A percentile compares a stretch with the other conserved stretches of the same genome.
These are phyloP conservation scores for Phymatocera aterrima DNA, from an alignment of 2,888 invertebrate species.

Conservation along the genomic window DNA sequence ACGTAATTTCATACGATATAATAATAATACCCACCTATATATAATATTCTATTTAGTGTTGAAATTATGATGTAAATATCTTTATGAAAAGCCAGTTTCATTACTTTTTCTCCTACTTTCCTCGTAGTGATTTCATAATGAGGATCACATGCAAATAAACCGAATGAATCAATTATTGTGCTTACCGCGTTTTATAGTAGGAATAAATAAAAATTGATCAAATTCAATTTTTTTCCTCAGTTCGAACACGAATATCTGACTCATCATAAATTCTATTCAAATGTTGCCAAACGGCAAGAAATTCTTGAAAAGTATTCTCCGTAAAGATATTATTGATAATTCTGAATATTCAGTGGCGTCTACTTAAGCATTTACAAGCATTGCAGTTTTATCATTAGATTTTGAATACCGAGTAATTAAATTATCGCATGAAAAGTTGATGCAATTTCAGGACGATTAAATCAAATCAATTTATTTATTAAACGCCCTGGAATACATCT, in stretches of 20 bases:
- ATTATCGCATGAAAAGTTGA: slow-evolving; percentile 74
- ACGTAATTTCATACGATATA: not conserved
- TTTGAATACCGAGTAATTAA: not conserved
- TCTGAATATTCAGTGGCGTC: not conserved
- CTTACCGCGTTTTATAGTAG: not conserved
- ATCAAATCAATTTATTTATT: slow-evolving; percentile 75
- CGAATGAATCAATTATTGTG: not conserved
- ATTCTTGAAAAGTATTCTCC: not conserved
- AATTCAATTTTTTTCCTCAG: not conserved
- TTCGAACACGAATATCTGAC: not conserved
- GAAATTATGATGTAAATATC: not conserved
- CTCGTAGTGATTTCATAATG: not conserved
- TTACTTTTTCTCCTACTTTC: not conserved
- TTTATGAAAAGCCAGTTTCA: not conserved
- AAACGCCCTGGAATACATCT: slow-evolving; percentile 82
- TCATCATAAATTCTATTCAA: not conserved
- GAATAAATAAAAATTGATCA: not conserved
- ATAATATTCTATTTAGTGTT: not conserved
- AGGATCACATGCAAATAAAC: not conserved
- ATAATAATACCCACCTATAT: not conserved
- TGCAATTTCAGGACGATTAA: slow-evolving; percentile 81
- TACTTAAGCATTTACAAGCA: not conserved
- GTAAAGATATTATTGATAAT: not conserved
- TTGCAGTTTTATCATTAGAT: not conserved
- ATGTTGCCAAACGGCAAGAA: not conserved